These are phyloP conservation scores for Synergus itoensis DNA, from an alignment of 2,888 invertebrate genomes.

Conservation along the genomic window DNA sequence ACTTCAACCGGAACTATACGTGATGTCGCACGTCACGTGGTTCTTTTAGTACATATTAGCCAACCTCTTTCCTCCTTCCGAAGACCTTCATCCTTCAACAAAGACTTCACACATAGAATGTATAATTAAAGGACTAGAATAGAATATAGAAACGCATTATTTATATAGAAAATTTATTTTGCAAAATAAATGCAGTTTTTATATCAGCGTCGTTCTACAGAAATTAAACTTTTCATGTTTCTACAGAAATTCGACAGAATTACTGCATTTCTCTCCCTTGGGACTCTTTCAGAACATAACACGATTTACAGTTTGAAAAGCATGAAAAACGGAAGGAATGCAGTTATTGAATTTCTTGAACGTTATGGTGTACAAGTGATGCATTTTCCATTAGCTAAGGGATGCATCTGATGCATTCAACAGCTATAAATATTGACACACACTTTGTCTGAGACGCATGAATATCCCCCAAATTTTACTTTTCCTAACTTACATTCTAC, in stretches of 20 bases:
- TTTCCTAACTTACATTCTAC: too few relatives aligned
- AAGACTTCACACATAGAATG: too few relatives aligned
- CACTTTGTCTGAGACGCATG: background rate
- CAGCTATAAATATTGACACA: constrained; percentile 28
- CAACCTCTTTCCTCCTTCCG: background rate
- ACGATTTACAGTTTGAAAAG: background rate
- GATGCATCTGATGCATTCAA: background rate
- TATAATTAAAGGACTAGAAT: too few relatives aligned
- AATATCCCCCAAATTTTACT: too few relatives aligned
- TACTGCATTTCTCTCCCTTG: background rate
- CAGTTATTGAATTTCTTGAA: constrained; percentile 19
- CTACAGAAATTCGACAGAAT: background rate
- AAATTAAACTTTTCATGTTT: background rate
- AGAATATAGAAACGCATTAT: background rate
- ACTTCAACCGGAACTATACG: constrained; percentile 23
- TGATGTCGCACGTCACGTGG: background rate
- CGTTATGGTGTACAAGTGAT: background rate
- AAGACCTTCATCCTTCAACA: too few relatives aligned
- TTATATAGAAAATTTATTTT: too few relatives aligned
- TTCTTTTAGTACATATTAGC: background rate
- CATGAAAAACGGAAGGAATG: background rate
- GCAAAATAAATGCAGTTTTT: too few relatives aligned
- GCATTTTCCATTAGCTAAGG: constrained; percentile 3
- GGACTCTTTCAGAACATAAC: background rate
- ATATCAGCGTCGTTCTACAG: background rate